These are phyloP conservation scores for Punctoribates punctum DNA, from an alignment of 2,888 invertebrate species.

Conservation along the genomic window DNA sequence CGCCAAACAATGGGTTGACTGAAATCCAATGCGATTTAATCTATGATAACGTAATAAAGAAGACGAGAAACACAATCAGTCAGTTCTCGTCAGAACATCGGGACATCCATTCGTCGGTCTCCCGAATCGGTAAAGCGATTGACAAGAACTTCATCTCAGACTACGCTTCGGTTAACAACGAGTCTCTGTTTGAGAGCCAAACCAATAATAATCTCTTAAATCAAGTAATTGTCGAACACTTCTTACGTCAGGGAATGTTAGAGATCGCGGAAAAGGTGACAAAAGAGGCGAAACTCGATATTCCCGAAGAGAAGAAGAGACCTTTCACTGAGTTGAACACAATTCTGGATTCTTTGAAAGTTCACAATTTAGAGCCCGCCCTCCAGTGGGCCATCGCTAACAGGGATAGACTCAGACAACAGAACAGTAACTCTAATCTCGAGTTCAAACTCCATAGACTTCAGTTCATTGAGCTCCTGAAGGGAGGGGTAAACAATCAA, in stretches of 20 bases:
- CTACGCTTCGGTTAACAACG: slow-evolving; percentile 42
- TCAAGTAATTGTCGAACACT: slow-evolving; percentile 89
- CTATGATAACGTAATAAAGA: slow-evolving; percentile 68
- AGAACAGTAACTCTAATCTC: slow-evolving; percentile 59
- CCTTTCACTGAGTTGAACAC: slow-evolving; percentile 79
- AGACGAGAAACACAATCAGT: slow-evolving; percentile 76
- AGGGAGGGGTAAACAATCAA: slow-evolving; percentile 66
- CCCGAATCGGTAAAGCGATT: slow-evolving; percentile 93
- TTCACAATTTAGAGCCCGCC: slow-evolving; percentile 75
- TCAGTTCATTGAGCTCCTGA: slow-evolving; percentile 70
- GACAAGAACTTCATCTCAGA: slow-evolving; percentile 61
- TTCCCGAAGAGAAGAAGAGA: slow-evolving; percentile 65
- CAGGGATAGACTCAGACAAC: slow-evolving; percentile 66
- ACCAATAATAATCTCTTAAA: slow-evolving; percentile 69
- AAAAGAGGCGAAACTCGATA: slow-evolving; percentile 65
- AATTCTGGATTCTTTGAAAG: slow-evolving; percentile 78
- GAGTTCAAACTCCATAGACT: slow-evolving; percentile 78
- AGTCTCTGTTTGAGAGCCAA: slow-evolving; percentile 56
- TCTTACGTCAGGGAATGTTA: slow-evolving; percentile 87
- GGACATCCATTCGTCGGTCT: slow-evolving; percentile 70
- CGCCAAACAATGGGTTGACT: slow-evolving; percentile 58
- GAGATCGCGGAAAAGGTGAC: slow-evolving; percentile 82
- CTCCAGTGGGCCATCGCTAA: slow-evolving; percentile 79
- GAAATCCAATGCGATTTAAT: slow-evolving; percentile 63
- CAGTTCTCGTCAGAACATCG: slow-evolving; percentile 80